Conservation (phyloP, 2,888 invertebrate genomes). For the Rhagium mordax region DNA sequence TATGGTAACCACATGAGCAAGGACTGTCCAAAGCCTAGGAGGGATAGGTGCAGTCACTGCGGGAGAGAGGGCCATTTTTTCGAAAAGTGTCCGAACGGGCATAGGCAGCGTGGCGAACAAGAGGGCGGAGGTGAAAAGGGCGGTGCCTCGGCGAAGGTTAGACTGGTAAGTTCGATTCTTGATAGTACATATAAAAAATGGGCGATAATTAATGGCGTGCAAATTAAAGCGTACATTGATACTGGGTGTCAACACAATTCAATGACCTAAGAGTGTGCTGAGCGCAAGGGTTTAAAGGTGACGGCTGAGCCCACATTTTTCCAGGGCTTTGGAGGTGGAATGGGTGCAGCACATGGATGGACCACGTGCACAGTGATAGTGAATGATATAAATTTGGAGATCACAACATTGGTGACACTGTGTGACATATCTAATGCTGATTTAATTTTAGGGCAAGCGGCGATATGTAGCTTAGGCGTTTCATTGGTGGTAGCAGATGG, state of each 20-base stretch:
- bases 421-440: no score
- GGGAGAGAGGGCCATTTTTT: conserved; percentile 18
- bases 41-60: conserved; percentile 24
- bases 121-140: not conserved
- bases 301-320: not conserved
- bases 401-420: not conserved
- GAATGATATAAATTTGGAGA: not conserved
- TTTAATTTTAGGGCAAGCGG: conserved; percentile 25
- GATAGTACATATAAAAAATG: conserved; percentile 15
- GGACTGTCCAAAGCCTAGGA: conserved; percentile 25
- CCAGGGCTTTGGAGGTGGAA: not conserved
- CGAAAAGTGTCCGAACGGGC: conserved; percentile 18
- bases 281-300: not conserved
- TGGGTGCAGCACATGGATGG: not conserved
- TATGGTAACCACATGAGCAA: conserved; percentile 20
- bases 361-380: not conserved
- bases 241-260: not conserved
- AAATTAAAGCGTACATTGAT: not conserved
- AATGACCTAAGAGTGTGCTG: not conserved
- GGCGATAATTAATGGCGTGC: conserved; percentile 5
- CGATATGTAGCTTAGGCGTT: conserved; percentile 1
- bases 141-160: not conserved
- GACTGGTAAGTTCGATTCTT: conserved; percentile 19
- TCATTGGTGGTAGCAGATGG: not conserved
- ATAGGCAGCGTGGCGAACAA: not conserved